Conservation (phyloP, 2,797 vertebrate species). For the Chelmon rostratus region DNA sequence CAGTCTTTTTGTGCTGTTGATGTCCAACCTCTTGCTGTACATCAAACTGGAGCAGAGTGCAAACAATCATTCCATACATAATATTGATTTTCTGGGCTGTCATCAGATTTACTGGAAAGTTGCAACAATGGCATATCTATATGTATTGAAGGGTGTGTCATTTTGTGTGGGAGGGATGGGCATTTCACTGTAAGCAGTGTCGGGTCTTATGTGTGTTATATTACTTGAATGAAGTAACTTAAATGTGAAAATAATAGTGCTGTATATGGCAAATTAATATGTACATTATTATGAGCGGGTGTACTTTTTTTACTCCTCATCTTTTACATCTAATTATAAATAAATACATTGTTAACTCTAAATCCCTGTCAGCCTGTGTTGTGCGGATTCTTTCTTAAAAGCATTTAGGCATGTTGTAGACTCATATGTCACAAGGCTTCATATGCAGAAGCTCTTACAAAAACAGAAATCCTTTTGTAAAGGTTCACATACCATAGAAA, state of each 20-base stretch:
- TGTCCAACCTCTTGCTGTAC: constrained; percentile 34
- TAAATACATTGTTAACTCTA: constrained; percentile 74
- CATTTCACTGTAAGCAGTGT: constrained; percentile 45
- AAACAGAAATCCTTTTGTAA: constrained; percentile 14
- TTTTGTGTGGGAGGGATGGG: constrained; percentile 33
- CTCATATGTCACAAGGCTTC: background rate
- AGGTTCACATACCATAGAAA: background rate
- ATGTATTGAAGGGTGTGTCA: constrained; percentile 73
- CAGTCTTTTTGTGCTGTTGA: constrained; percentile 22
- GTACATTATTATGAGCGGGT: constrained; percentile 70
- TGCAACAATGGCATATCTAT: constrained; percentile 1
- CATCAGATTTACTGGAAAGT: constrained; percentile 29
- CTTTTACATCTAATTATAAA: constrained; percentile 80
- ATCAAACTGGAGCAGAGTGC: constrained; percentile 27
- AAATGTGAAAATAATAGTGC: constrained; percentile 79
- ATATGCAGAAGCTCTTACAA: background rate
- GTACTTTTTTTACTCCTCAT: constrained; percentile 69
- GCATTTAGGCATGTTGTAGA: background rate
- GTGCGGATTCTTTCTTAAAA: background rate
- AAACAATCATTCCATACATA: constrained; percentile 10
- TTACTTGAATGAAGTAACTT: constrained; percentile 92
- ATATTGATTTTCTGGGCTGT: constrained; percentile 3
- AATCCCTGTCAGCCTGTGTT: background rate
- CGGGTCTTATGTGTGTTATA: constrained; percentile 73
- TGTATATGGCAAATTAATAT: constrained; percentile 75